Evolutionary conservation across 1,140 invertebrate species (phyloP), one percentile per base, ranked within the genome.

Genomic region (Trichonephila clavipes): DNA sequence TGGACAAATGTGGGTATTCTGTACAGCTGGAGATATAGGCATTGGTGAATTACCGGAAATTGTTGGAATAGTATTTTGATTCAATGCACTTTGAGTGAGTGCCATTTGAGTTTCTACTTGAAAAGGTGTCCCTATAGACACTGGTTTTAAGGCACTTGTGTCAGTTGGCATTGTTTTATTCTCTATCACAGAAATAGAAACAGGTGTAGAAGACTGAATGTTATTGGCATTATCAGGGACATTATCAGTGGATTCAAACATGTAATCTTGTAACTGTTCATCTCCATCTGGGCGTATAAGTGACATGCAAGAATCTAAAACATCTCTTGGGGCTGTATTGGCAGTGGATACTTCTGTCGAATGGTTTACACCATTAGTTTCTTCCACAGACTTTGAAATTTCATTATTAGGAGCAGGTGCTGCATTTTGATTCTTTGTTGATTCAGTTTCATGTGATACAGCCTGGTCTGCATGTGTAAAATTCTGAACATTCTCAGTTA

Each of bases 281-380:
- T 85, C 83, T 59, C 21, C 16, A 85, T 85, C 83, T 85, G 83
- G 83, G 59, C 58, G 83, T 59, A 85, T 85, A 85, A 85, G 21
- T 24, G 44, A 58, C 83, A 85, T 85, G 19, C 83, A 85, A 59
- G 83, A 85, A 59, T 58, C 51, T 16, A 85, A 85, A 3, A 85
- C 21, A 59, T 59, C 83, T 59, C 24, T 85, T n/a, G 83, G 21
- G 24, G 21, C 40, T 19, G 51, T 51, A 51, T 51, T 51, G 7
- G 10, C 5, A 51, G 51, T 51, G 51, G 19, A 51, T 83, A n/a
- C 81, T 21, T 40, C 21, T 28, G 8, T 28, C 1, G 51, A 28
- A 59, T 85, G 12, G 14, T n/a, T 16, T 58, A 24, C n/a, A 59
- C 24, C 51, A 34, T 58, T 44, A 51, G 21, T 24, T 58, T n/a